These are phyloP conservation scores for Scylla paramamosain DNA, from an alignment of 1,140 invertebrate genomes.

Conservation along the genomic window DNA sequence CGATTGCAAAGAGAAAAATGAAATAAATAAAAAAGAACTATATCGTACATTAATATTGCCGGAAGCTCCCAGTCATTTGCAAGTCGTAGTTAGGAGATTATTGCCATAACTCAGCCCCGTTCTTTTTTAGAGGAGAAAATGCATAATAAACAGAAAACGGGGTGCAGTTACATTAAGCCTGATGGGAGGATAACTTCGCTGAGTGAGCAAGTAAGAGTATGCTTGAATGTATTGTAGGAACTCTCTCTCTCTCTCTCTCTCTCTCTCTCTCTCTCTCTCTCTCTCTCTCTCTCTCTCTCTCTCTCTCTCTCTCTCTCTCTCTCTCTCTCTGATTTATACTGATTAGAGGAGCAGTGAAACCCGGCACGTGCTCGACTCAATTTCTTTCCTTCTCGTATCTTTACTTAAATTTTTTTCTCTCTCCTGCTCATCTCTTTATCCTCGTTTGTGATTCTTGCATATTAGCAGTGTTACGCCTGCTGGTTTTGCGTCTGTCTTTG, in stretches of 20 bases:
- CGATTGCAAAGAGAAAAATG: neutral
- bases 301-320: too few species aligned
- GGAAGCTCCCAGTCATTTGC: neutral
- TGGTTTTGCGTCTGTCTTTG: neutral
- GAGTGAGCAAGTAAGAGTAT: neutral
- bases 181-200: neutral
- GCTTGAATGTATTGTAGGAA: neutral
- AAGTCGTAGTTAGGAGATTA: neutral
- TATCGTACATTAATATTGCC: neutral
- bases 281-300: too few species aligned
- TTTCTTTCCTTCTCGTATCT: neutral
- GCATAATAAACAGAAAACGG: slow-evolving; percentile 13
- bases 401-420: too few species aligned
- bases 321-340: slow-evolving; percentile 4
- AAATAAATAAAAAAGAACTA: neutral
- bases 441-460: too few species aligned
- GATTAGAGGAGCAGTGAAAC: too few species aligned
- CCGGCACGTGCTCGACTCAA: too few species aligned
- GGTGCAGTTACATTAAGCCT: neutral
- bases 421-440: too few species aligned
- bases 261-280: too few species aligned
- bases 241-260: too few species aligned
- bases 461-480: neutral
- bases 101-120: neutral
- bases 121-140: neutral